Conservation (phyloP, 2,113 vertebrate genomes). For the Dicaeum eximium region DNA sequence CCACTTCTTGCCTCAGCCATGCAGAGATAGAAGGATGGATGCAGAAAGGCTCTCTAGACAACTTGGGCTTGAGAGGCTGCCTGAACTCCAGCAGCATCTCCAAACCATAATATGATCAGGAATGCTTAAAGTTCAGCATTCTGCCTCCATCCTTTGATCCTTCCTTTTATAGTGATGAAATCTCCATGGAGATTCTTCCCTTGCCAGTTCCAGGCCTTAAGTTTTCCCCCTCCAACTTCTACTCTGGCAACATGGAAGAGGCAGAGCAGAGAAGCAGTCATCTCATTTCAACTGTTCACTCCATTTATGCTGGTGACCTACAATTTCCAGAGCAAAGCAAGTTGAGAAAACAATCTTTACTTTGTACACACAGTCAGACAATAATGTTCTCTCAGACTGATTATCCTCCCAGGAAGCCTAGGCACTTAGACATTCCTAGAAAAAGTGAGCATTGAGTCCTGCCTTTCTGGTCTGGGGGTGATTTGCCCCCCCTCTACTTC, state of each 20-base stretch:
- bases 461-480: not conserved
- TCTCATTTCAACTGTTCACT: not conserved
- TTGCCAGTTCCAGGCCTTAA: not conserved
- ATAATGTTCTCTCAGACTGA: not conserved
- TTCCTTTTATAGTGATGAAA: not conserved
- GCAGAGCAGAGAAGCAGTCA: not conserved
- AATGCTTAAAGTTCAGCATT: not conserved
- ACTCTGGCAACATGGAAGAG: not conserved
- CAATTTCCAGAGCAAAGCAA: not conserved
- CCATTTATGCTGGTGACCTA: not conserved
- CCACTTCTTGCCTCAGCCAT: not conserved
- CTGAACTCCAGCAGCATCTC: not conserved
- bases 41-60: not conserved
- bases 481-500: rapidly evolving
- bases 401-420: not conserved
- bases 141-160: not conserved
- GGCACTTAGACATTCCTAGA: not conserved
- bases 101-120: not conserved
- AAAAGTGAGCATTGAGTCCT: not conserved
- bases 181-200: not conserved
- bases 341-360: not conserved
- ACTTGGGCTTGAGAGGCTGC: not conserved
- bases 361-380: not conserved
- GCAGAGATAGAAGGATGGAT: not conserved
- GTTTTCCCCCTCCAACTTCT: not conserved